Conservation (phyloP, 2,888 invertebrate species). For the Drosophila peninsularis region DNA sequence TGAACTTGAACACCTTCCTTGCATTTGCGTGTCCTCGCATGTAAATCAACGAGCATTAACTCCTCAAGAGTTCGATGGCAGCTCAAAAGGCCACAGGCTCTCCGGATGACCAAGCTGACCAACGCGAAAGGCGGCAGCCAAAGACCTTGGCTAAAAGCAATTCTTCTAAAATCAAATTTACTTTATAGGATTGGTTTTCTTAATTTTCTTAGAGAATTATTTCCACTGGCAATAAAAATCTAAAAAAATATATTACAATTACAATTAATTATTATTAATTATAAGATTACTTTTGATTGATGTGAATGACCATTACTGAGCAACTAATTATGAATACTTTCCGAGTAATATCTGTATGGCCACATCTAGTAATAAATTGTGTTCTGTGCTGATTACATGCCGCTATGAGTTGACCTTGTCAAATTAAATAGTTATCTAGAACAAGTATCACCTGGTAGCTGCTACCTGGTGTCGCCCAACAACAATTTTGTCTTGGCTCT, state of each 20-base stretch:
- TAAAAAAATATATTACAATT: too few species aligned
- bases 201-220: too few species aligned
- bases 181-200: too few species aligned
- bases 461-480: neutral
- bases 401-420: neutral
- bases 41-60: constrained; percentile 56
- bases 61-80: constrained; percentile 39
- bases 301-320: too few species aligned
- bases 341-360: neutral
- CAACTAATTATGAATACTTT: neutral
- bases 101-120: neutral
- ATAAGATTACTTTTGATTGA: neutral
- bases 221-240: too few species aligned
- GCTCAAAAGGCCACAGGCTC: constrained; percentile 4
- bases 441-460: neutral
- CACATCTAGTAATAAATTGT: neutral
- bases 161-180: too few species aligned
- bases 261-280: neutral
- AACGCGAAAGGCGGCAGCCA: neutral
- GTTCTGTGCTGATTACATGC: neutral
- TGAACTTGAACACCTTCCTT: constrained; percentile 69
- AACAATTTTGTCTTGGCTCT: too few species aligned
- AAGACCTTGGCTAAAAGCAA: neutral
- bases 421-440: constrained; percentile 4
- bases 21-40: constrained; percentile 57